Percentiles rank a stretch among this genome's conserved stretches.
phyloP scores from a whole-genome alignment of 2,113 vertebrate genomes.

The Leptocoma aspasia region DNA sequence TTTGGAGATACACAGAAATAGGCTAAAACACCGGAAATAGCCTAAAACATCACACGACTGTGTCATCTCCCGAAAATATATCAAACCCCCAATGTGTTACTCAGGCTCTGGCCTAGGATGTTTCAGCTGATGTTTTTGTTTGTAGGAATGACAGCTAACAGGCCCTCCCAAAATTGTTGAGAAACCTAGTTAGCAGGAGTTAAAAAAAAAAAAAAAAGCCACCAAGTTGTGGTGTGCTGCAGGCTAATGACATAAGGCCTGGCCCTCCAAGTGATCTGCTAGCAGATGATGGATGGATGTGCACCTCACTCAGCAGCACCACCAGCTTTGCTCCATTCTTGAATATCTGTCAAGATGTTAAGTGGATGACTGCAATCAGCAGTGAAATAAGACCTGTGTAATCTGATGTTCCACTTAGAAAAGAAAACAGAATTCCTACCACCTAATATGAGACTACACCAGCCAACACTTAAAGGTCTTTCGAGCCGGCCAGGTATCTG shows the following conservation, averaged over 20 bases:
- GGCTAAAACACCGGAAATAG: neutral
- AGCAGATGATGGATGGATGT: slow-evolving; percentile 87
- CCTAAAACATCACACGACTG: neutral
- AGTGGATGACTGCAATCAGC: slow-evolving; percentile 86
- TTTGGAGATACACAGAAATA: neutral
- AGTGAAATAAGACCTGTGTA: slow-evolving; percentile 88
- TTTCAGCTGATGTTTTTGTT: neutral
- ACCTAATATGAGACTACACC: slow-evolving; percentile 45
- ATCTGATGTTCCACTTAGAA: slow-evolving; percentile 89
- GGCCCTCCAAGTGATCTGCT: slow-evolving; percentile 77
- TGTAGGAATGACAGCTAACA: neutral
- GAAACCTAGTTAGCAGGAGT: slow-evolving; percentile 7
- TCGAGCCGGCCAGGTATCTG: slow-evolving; percentile 55
- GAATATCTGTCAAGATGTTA: slow-evolving; percentile 87
- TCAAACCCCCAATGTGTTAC: neutral
- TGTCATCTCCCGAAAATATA: neutral
- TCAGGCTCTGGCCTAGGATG: neutral
- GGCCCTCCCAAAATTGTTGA: neutral
- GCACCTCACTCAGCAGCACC: slow-evolving; percentile 65
- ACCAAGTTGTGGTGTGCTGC: slow-evolving; percentile 23
- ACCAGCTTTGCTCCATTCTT: slow-evolving; percentile 78
- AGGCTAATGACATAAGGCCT: slow-evolving; percentile 34
- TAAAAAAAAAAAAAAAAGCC: neutral
- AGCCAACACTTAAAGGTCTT: slow-evolving; percentile 59
- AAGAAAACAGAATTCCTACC: slow-evolving; percentile 77